phyloP scores from a whole-genome alignment of 2,888 invertebrate species.

The Ichneumoninae sp. region DNA sequence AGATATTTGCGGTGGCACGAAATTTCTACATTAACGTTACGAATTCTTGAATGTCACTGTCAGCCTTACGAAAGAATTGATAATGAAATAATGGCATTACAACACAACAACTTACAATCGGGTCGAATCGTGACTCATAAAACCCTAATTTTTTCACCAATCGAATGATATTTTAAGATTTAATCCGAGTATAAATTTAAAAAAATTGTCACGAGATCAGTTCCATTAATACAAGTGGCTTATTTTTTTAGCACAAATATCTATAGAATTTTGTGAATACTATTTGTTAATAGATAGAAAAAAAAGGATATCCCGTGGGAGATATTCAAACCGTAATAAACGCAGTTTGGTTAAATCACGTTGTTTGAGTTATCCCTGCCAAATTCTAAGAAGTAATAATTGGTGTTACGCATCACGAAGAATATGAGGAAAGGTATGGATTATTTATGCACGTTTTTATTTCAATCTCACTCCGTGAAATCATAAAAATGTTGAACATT shows the following conservation, averaged over 20 bases:
- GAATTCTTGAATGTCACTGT: conserved; percentile 10
- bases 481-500: conserved; percentile 59
- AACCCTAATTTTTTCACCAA: conserved; percentile 38
- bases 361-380: background rate
- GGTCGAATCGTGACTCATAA: conserved; percentile 20
- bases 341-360: conserved; percentile 6
- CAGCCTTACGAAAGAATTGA: conserved; percentile 11
- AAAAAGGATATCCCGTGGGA: conserved; percentile 30
- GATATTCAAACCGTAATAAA: conserved; percentile 45
- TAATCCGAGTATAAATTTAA: conserved; percentile 15
- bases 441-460: conserved; percentile 56
- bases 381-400: background rate
- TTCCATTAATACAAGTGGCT: conserved; percentile 58
- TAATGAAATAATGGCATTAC: background rate
- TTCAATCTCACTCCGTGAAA: conserved; percentile 59
- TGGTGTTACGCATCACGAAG: background rate
- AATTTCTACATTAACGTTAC: conserved; percentile 15
- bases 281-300: conserved; percentile 54
- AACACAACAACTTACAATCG: conserved; percentile 6
- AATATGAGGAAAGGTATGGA: background rate
- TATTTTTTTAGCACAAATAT: conserved; percentile 66
- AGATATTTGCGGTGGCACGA: background rate
- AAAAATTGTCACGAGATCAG: conserved; percentile 44
- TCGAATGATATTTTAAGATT: conserved; percentile 34
- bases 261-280: conserved; percentile 62